Base-by-base conservation (phyloP, 2,888 invertebrate genomes). In the Chloroclystis v-ata region DNA sequence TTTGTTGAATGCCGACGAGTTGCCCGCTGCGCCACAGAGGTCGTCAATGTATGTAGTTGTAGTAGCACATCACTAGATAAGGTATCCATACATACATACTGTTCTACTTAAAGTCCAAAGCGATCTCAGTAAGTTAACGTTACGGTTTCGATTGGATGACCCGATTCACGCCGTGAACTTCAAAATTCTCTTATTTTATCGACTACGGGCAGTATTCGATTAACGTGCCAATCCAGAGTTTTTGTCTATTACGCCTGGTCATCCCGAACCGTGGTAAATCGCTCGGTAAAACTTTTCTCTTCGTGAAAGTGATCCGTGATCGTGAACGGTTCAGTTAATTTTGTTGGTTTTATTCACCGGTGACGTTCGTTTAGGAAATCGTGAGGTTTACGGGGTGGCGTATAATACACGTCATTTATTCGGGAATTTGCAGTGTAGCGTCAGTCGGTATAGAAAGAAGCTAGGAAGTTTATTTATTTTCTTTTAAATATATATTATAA, bases 141-240 rank as follows among this genome's bases (percentile, higher is more conserved):
- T 54, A 53, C 58, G 66, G 60, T 52, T 65, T 63, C n/a, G n/a
- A 62, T 66, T 64, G 63, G 54, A 45, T 69, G 68, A 67, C 71
- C 67, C 65, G 69, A 63, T 72, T 73, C 60, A 41, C 61, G 67
- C 13, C 26, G 11, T 20, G 37, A 35, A 46, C 35, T 28, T 61
- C 63, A 55, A 47, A 37, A 37, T 38, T 38, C 28, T 43, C 43
- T 59, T 49, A 24, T 24, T 48, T 40, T 57, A 37, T 58, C 56
- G 59, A 33, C 13, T 33, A 33, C 32, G 14, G 32, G 52, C 56
- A 57, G 60, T 66, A 65, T 67, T 63, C 62, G 64, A 68, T 67
- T 70, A 61, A 54, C 61, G 51, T 50, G 51, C 53, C 54, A 61
- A 43, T 45, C 30, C 32, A 26, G 43, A 49, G 45, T 53, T 56